Evolutionary conservation across 2,888 invertebrate species (phyloP).

Genomic region (Dexiosoma caninum): DNA sequence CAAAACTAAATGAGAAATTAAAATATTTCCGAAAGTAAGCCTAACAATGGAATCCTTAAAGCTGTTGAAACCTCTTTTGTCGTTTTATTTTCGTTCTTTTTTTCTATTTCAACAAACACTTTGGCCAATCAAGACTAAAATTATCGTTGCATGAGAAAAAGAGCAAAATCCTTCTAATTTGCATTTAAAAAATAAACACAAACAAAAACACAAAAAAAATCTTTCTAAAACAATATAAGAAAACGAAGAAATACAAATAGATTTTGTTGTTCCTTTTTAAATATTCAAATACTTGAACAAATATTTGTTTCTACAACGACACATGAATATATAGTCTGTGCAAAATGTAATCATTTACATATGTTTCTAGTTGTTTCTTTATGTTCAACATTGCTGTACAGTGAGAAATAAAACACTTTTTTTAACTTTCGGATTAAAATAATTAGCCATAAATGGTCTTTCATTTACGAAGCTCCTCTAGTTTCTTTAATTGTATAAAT

Average conservation of each 20-base stretch:
- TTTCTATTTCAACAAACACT: conserved; percentile 16
- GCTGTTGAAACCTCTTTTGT: not conserved
- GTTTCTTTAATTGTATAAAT: too few relatives aligned
- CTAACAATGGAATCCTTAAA: not conserved
- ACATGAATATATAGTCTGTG: conserved; percentile 9
- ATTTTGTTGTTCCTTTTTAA: not conserved
- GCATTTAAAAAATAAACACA: conserved; percentile 36
- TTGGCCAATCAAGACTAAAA: conserved; percentile 39
- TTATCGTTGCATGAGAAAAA: conserved; percentile 16
- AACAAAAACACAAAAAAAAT: conserved; percentile 17
- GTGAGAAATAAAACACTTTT: too few relatives aligned
- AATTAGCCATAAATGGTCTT: too few relatives aligned
- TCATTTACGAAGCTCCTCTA: too few relatives aligned
- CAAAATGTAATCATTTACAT: conserved; percentile 1
- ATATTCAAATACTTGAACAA: conserved; percentile 32
- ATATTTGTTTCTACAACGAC: conserved; percentile 17
- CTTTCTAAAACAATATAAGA: conserved; percentile 24
- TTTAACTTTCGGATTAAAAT: too few relatives aligned
- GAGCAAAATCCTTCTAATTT: conserved; percentile 34
- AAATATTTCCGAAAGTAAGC: not conserved
- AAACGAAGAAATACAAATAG: conserved; percentile 11
- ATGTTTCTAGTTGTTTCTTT: not conserved
- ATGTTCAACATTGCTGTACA: not conserved
- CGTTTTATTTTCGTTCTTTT: not conserved
- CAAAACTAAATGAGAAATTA: not conserved